These are phyloP conservation scores for Alcedo atthis DNA, from an alignment of 2,797 vertebrate species.

Conservation along the genomic window DNA sequence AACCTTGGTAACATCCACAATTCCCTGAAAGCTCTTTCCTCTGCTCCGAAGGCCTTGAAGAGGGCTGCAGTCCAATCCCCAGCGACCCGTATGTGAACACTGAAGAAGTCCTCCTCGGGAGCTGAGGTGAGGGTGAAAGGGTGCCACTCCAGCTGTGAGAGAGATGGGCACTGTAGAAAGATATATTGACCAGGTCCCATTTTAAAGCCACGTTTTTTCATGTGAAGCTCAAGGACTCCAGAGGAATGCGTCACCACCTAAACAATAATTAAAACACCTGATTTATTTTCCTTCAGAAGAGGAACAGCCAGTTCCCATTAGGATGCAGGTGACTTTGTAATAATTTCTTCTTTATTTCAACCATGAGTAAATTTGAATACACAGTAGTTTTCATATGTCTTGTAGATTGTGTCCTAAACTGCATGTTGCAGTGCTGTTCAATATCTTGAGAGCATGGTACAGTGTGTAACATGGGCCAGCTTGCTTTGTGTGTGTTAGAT, in stretches of 20 bases:
- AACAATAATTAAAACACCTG: neutral
- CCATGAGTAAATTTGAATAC: neutral
- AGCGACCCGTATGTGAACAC: constrained; percentile 72
- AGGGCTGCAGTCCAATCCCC: constrained; percentile 83
- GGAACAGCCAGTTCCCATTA: neutral
- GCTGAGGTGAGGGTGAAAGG: constrained; percentile 85
- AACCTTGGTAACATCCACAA: constrained; percentile 77
- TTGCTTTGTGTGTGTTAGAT: neutral
- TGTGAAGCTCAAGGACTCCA: constrained; percentile 79
- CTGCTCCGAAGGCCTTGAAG: constrained; percentile 68
- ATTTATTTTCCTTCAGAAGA: neutral
- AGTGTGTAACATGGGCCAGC: neutral
- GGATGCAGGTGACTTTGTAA: neutral
- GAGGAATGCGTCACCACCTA: constrained; percentile 80
- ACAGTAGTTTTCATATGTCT: neutral
- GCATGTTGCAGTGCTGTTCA: neutral
- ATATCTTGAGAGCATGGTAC: neutral
- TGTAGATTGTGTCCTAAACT: neutral
- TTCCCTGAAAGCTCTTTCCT: constrained; percentile 52
- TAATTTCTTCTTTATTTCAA: neutral
- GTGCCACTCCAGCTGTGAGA: constrained; percentile 82
- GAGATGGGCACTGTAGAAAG: constrained; percentile 77
- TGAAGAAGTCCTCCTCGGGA: constrained; percentile 81
- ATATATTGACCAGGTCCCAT: constrained; percentile 83
- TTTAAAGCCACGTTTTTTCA: constrained; percentile 79